Base-by-base conservation (phyloP, 1,140 invertebrate genomes). In the Nebria ingens region DNA sequence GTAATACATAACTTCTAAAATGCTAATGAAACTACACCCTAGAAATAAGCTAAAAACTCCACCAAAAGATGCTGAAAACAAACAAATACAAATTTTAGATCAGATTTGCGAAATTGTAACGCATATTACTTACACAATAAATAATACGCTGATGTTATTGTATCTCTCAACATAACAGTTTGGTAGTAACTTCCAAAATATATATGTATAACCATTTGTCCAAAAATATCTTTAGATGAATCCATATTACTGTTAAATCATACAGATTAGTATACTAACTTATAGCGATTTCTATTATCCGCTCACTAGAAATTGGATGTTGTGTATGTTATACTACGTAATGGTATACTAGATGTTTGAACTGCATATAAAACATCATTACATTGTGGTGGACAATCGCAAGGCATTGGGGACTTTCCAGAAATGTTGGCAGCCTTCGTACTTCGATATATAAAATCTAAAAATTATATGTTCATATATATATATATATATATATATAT, bases 161-260 rank as follows among this genome's bases (percentile, higher is more conserved):
- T 74, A 55, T 83, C 80, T 21, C 75, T 75, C n/a, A 79, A 70
- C 58, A 79, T 77, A 51, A 78, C 70, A 4, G 78, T 80, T 13
- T 77, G 74, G 52, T 78, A 73, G 49, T 82, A 62, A 56, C 77
- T 75, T 60, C 76, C 77, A 58, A 78, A 82, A 59, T 79, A 83
- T 1, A 83, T 68, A 59, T 82, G 80, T 15, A 82, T 57, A 9
- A 80, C 62, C 1, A 80, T 80, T 20, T 70, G 68, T 51, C 80
- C 78, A 19, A 70, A 65, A 22, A 71, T 55, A 21, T 68, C 63
- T 17, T 72, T 64, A 19, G 70, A 67, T 51, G 71, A 74, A 56
- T 68, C 72, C 61, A 58, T 71, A 71, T 53, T 66, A 59, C 59
- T 60, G 51, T 58, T 17, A 56, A 52, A 55, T 71, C 66, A 63